Evolutionary conservation across 2,888 invertebrate genomes (phyloP).

Genomic region (Philopedon plagiatum): DNA sequence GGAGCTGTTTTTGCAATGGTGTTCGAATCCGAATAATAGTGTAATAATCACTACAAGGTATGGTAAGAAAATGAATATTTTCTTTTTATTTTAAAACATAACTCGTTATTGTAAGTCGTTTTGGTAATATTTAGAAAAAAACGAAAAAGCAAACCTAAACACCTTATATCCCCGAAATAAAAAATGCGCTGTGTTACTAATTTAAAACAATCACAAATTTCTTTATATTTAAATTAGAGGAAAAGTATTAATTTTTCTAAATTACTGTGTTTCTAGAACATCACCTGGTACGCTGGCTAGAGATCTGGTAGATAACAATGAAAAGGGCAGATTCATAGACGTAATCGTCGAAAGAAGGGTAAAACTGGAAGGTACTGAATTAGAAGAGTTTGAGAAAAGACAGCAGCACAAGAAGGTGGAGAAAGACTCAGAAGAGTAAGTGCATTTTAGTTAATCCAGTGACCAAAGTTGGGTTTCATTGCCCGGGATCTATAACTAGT

Average conservation of each 20-base stretch:
- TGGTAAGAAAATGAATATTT: conserved; percentile 47
- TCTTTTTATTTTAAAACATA: too few relatives aligned
- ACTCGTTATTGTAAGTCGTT: too few relatives aligned
- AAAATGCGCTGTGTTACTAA: too few relatives aligned
- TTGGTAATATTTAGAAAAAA: too few relatives aligned
- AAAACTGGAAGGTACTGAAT: conserved; percentile 82
- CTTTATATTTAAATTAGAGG: neutral
- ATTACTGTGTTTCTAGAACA: conserved; percentile 71
- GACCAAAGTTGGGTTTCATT: neutral
- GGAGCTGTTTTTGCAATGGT: conserved; percentile 96
- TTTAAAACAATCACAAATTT: too few relatives aligned
- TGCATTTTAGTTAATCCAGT: neutral
- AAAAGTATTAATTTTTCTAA: neutral
- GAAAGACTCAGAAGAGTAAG: conserved; percentile 59
- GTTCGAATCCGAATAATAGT: conserved; percentile 91
- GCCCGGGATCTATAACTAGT: too few relatives aligned
- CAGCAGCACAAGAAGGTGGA: conserved; percentile 72
- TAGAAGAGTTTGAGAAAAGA: conserved; percentile 82
- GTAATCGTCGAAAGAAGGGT: conserved; percentile 80
- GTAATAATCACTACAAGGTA: conserved; percentile 92
- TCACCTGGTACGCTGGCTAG: conserved; percentile 86
- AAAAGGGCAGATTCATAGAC: conserved; percentile 80
- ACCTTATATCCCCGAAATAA: too few relatives aligned
- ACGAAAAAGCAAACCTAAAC: too few relatives aligned
- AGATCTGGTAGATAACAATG: conserved; percentile 81